Evolutionary conservation across 2,888 invertebrate species (phyloP), one percentile per base, ranked within the genome.

Genomic region (Drosophila paramelanica): DNA sequence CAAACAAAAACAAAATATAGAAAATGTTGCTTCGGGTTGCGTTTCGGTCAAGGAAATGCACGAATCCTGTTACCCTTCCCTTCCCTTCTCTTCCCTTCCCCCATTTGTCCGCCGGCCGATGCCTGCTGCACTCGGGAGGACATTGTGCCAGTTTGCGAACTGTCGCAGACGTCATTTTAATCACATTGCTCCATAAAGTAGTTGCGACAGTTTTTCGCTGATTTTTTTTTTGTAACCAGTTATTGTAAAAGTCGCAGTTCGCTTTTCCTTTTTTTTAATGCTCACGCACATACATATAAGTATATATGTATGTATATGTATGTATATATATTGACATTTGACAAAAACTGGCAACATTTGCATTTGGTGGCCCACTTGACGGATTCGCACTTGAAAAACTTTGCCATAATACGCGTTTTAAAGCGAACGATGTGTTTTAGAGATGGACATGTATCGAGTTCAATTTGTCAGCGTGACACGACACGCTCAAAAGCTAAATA

Each of bases 41-140:
- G 88, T 73, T 83, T 83, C 88, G 83, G 83, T 83, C 88, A 83
- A 83, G 83, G 83, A 83, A 83, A 83, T 78, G 73, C 73, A 70
- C 61, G 42, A 75, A 42, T 64, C 61, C 65, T 65, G 43, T 41
- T 10, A 31, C 10, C 31, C 45, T 33, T n/a, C 42, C 45, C 46
- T 13, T 27, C 38, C 45, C 56, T 42, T 52, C 51, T 39, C 51
- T 43, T 23, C 33, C 27, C 43, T 17, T 17, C 17, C 17, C 17
- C 17, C 17, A 17, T 17, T 17, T 20, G n/a, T 23, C 50, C 20
- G 20, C 25, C 14, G 20, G 55, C 23, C n/a, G 27, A 17, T 43
- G 27, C 39, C 31, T 4, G 31, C 61, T 14, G 42, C 61, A 60
- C 52, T 65, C 65, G 67, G 67, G 62, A 77, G 81, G 84, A 86